phyloP scores from a whole-genome alignment of 2,113 vertebrate species.

The Malurus elegans region DNA sequence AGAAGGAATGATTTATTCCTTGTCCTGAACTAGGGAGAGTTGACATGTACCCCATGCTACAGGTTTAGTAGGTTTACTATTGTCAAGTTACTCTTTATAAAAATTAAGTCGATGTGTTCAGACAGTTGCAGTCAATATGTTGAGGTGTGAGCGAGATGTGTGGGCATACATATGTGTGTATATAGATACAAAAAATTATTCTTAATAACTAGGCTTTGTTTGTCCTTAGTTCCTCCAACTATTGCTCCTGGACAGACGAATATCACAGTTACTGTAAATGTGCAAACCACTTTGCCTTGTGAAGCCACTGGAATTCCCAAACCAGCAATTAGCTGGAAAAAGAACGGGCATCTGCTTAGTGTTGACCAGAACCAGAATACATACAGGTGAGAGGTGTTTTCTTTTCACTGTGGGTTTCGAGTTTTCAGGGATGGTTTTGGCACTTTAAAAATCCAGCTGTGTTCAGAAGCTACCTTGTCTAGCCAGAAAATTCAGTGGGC shows the following conservation, averaged over 20 bases:
- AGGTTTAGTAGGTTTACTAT: neutral
- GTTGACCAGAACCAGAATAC: slow-evolving; percentile 93
- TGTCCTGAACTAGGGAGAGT: neutral
- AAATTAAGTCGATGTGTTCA: neutral
- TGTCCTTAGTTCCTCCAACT: slow-evolving; percentile 82
- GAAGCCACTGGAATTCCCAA: slow-evolving; percentile 91
- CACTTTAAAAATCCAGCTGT: neutral
- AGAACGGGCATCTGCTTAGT: slow-evolving; percentile 81
- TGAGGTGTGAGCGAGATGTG: neutral
- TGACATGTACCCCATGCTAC: neutral
- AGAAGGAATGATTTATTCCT: neutral
- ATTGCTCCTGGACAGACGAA: slow-evolving; percentile 79
- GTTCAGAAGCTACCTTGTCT: neutral
- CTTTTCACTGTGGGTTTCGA: neutral
- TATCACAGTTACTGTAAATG: slow-evolving; percentile 87
- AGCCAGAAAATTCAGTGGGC: neutral
- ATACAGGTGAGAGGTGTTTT: slow-evolving; percentile 82
- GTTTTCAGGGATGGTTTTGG: neutral
- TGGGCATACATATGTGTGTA: rapidly evolving
- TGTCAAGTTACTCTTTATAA: neutral
- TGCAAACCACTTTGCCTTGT: slow-evolving; percentile 90
- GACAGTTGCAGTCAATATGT: neutral
- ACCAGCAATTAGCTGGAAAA: slow-evolving; percentile 86
- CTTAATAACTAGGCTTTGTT: neutral
- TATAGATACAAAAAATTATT: neutral